Evolutionary conservation across 2,797 vertebrate genomes (phyloP).

Genomic region (Alauda arvensis): DNA sequence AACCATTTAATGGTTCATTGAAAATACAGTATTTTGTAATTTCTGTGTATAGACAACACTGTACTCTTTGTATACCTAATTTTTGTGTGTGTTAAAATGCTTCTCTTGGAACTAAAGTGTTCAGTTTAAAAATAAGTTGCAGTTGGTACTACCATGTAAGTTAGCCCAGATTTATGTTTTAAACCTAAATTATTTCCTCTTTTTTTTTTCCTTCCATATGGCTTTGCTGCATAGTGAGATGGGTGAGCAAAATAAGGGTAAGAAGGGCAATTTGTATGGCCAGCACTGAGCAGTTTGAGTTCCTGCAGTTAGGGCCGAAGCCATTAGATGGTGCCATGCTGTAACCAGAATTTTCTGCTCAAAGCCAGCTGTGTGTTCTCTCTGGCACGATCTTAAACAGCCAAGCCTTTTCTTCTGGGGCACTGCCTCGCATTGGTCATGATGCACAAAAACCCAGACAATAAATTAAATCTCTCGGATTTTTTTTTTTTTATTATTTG

Average conservation of each 20-base stretch:
- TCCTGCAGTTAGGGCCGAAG: slow-evolving; percentile 27
- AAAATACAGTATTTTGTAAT: not conserved
- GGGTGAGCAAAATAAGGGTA: not conserved
- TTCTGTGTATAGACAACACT: not conserved
- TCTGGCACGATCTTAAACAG: slow-evolving; percentile 47
- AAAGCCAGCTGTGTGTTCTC: not conserved
- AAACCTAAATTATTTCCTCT: not conserved
- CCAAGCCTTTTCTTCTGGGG: slow-evolving; percentile 52
- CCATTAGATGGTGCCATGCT: slow-evolving; percentile 63
- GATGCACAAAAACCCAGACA: slow-evolving; percentile 20
- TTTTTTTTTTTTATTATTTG: slow-evolving; percentile 40
- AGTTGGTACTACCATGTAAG: not conserved
- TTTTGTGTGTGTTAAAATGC: not conserved
- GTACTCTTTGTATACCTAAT: not conserved
- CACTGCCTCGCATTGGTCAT: slow-evolving; percentile 50
- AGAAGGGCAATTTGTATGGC: not conserved
- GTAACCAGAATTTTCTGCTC: slow-evolving; percentile 45
- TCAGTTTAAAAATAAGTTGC: not conserved
- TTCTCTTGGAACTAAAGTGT: not conserved
- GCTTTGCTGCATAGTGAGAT: not conserved
- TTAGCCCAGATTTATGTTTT: not conserved
- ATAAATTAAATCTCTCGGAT: slow-evolving; percentile 46
- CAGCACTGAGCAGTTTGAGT: not conserved
- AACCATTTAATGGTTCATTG: not conserved
- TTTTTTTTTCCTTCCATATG: not conserved